These are phyloP conservation scores for Dicranocentrus wangi DNA, from an alignment of 2,888 invertebrate genomes.

Conservation along the genomic window DNA sequence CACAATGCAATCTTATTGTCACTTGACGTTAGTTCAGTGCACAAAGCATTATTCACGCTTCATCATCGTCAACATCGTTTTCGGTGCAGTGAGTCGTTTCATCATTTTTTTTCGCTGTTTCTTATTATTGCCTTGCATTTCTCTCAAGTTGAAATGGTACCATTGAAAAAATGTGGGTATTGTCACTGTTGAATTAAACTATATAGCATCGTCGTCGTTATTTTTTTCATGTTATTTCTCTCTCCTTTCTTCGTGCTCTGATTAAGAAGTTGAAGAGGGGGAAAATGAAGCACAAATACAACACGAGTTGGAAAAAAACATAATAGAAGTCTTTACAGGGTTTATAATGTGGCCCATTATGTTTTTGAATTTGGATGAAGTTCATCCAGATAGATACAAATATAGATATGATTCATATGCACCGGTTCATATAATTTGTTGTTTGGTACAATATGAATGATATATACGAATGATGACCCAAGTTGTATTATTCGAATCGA, in stretches of 20 bases:
- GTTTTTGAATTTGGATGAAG: not conserved
- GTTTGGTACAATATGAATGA: no score
- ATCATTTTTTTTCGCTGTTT: constrained; percentile 26
- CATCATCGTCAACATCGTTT: constrained; percentile 57
- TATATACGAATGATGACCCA: no score
- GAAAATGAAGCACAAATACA: constrained; percentile 4
- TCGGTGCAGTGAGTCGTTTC: constrained; percentile 61
- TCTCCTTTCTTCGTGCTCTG: constrained; percentile 57
- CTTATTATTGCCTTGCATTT: constrained; percentile 7
- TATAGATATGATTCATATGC: no score
- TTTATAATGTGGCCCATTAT: not conserved
- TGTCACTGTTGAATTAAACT: not conserved
- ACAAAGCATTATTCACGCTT: constrained; percentile 59
- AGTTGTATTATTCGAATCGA: not conserved
- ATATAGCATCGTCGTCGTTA: not conserved
- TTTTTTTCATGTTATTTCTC: constrained; percentile 8
- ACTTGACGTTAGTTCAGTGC: constrained; percentile 16
- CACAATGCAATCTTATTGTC: constrained; percentile 25
- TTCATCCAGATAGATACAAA: not conserved
- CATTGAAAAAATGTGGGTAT: not conserved
- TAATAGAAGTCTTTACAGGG: not conserved
- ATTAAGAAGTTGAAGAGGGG: constrained; percentile 57
- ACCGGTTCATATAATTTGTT: no score
- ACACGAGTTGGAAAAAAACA: constrained; percentile 1
- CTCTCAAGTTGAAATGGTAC: not conserved